Base-by-base conservation (phyloP, 2,113 vertebrate species). In the Cheirogaleus medius region DNA sequence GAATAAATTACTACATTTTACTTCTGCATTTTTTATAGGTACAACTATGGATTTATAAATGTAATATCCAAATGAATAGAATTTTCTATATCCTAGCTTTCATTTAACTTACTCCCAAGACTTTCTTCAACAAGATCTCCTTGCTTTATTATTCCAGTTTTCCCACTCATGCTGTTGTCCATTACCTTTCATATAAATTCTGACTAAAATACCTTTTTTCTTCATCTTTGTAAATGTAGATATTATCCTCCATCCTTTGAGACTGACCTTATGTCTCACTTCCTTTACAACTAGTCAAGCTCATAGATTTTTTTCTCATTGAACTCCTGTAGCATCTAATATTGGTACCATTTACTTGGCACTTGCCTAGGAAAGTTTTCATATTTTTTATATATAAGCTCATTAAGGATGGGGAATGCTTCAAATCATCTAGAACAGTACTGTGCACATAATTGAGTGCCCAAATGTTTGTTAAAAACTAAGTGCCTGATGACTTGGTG, bases 1-100 rank as follows among this genome's bases (percentile, higher is more conserved):
- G 81, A 37, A 81, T 0, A 90, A 49, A 54, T 89, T 93, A 83
- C n/a, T 83, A 69, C n/a, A 44, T 69, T 71, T 90, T 90, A 84
- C 21, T 34, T 71, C 29, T 80, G 42, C 37, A 64, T 82, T 56
- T 87, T 88, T 85, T 76, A 63, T 60, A 52, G 34, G 3, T 69
- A 3, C 20, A 82, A 71, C 8, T 83, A 60, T 66, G 47, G 13
- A 54, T 90, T 84, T 94, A 47, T 1, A 90, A 90, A 83, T 69
- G 23, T 81, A 95, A 47, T 66, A 73, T 63, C 9, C 47, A 94
- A 90, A 63, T 90, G 92, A 80, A 89, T 0, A 90, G 21, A 54
- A 80, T 83, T 96, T 97, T 49, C 86, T 73, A 52, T 69, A 58
- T 32, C 27, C 1, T 84, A 78, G 29, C n/a, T 85, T 95, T 96